Evolutionary conservation across 2,888 invertebrate genomes (phyloP), one percentile per base, ranked within the genome.

Genomic region (Dilophus febrilis): DNA sequence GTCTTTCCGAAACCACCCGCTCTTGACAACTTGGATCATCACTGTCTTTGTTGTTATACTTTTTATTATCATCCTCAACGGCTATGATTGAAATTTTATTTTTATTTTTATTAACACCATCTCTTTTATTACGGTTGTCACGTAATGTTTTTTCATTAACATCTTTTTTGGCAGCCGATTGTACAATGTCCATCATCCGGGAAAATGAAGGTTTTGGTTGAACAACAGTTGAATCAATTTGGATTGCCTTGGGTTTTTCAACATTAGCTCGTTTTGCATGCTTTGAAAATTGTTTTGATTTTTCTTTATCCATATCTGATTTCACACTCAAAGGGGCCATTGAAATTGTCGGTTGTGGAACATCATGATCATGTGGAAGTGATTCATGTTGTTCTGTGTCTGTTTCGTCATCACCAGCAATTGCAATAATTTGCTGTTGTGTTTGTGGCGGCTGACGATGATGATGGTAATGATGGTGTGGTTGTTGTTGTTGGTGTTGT

Each of bases 381-480:
- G 73, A 71, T 52, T 79, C 79, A 47, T 77, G 77, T 54, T 77
- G 77, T 47, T 77, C 77, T 1, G 73, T 77, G 47, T 79, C 79
- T 1, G 77, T 77, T 54, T 72, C 75, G 45, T 74, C 77, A 33
- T 70, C 71, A 39, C 65, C 63, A 18, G 17, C 30, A 7, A 14
- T 16, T 2, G 27, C 14, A 35, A 33, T 33, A 22, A 22, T 14
- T 8, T 22, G 22, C 22, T 22, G 22, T 22, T 22, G 22, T 6
- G 4, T 4, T 6, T 4, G 22, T 22, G 22, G 4, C 8, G 4
- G 22, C 4, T 22, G 8, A 8, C 8, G 4, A 22, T 6, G 8
- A 22, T 22, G 8, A 6, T 22, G 4, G 4, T 22, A 6, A 4
- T 22, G 22, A 22, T 22, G 22, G 5, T n/a, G 22, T 8, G 22